A percentile compares a stretch with the other conserved stretches of the same genome.
Evolutionary conservation across 2,113 vertebrate genomes (phyloP).

Genomic region (Calonectris borealis): DNA sequence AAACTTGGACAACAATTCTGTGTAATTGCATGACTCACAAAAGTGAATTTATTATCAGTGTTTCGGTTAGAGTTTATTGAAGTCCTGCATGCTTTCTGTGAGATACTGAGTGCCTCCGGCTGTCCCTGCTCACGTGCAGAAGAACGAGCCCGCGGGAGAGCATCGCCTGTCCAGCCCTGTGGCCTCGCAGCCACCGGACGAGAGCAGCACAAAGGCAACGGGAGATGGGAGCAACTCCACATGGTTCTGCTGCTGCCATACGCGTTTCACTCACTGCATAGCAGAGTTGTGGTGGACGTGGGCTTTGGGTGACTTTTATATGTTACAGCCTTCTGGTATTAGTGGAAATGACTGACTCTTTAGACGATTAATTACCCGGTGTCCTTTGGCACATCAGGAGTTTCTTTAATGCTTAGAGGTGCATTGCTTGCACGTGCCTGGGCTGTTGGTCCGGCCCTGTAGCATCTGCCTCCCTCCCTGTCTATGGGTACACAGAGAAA

Average conservation of each 20-base stretch:
- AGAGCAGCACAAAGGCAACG: background rate
- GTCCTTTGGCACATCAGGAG: background rate
- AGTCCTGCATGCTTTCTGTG: background rate
- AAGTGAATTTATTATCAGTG: background rate
- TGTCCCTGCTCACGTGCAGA: fast-evolving
- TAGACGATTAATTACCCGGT: background rate
- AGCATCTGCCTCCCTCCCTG: background rate
- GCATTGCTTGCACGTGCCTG: fast-evolving
- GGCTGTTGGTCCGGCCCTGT: background rate
- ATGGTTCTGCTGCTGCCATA: background rate
- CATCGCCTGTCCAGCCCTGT: fast-evolving
- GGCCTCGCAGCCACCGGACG: background rate
- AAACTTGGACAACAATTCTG: background rate
- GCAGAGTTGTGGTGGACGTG: background rate
- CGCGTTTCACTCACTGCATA: background rate
- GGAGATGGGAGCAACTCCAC: background rate
- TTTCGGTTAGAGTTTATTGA: background rate
- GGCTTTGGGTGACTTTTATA: background rate
- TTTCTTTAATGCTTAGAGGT: background rate
- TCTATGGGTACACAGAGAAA: background rate
- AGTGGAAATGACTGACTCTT: background rate
- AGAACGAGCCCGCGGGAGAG: background rate
- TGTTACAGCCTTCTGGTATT: background rate
- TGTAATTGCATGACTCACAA: background rate
- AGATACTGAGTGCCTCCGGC: background rate